phyloP scores from a whole-genome alignment of 1,140 invertebrate genomes.

The Proales similis region DNA sequence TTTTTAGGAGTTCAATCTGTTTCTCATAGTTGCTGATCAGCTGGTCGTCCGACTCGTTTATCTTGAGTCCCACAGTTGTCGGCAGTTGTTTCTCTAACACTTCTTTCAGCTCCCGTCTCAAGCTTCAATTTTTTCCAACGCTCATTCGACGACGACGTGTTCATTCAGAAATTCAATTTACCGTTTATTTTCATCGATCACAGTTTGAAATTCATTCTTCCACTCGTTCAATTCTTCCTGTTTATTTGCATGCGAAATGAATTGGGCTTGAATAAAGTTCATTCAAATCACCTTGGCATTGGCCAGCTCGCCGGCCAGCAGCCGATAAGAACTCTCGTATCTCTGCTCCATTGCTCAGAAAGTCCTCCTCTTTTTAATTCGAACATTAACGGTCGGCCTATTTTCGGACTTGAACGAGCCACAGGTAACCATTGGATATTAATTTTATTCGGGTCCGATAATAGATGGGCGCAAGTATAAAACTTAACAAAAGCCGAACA shows the following conservation, averaged over 20 bases:
- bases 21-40: slow-evolving; percentile 14
- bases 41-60: slow-evolving; percentile 27
- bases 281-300: not conserved
- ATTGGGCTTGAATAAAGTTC: not conserved
- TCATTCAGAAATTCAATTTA: not conserved
- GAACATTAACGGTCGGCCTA: too few species aligned
- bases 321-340: slow-evolving; percentile 17
- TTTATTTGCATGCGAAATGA: not conserved
- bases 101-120: slow-evolving; percentile 17
- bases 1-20: slow-evolving; percentile 36
- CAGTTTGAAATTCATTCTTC: slow-evolving; percentile 16
- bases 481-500: too few species aligned
- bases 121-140: not conserved
- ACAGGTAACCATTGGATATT: too few species aligned
- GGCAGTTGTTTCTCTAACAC: slow-evolving; percentile 12
- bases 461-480: too few species aligned
- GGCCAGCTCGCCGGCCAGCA: slow-evolving; percentile 3
- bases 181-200: slow-evolving; percentile 37
- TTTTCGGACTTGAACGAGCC: too few species aligned
- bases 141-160: not conserved
- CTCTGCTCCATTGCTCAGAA: too few species aligned
- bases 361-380: too few species aligned
- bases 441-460: too few species aligned
- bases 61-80: not conserved
- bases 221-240: slow-evolving; percentile 21